Evolutionary conservation across 1,140 invertebrate species (phyloP).

Genomic region (Dreissena rostriformis): DNA sequence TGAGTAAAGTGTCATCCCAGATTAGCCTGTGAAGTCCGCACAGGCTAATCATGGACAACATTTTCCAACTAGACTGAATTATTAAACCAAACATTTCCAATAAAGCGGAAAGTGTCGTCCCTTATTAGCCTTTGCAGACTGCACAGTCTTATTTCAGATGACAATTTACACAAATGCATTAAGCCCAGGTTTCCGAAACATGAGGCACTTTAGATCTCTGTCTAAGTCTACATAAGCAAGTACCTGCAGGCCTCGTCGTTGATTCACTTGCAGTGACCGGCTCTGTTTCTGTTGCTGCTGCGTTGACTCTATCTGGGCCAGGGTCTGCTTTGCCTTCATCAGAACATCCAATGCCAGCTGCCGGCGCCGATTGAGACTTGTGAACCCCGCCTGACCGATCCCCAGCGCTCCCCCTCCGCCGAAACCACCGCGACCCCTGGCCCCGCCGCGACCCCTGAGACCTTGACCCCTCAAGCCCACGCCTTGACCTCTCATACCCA

Average conservation of each 20-base stretch:
- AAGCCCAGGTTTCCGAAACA: too few relatives aligned
- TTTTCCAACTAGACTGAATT: too few relatives aligned
- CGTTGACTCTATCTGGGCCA: conserved; percentile 13
- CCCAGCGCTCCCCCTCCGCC: background rate
- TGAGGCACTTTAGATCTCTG: too few relatives aligned
- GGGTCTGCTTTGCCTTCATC: conserved; percentile 27
- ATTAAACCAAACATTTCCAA: too few relatives aligned
- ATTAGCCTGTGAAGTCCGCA: too few relatives aligned
- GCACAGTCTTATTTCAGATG: too few relatives aligned
- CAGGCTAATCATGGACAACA: too few relatives aligned
- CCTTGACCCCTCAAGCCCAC: background rate
- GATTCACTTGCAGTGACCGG: conserved; percentile 18
- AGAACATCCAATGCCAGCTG: conserved; percentile 15
- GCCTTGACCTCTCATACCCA: background rate
- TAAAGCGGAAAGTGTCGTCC: too few relatives aligned
- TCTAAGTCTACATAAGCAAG: background rate
- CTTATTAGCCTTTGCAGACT: too few relatives aligned
- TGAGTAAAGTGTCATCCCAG: too few relatives aligned
- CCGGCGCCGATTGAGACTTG: conserved; percentile 18
- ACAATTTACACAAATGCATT: too few relatives aligned
- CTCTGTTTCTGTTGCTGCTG: conserved; percentile 31
- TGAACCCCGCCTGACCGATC: conserved; percentile 2
- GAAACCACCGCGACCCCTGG: background rate
- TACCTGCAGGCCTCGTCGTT: conserved; percentile 44
- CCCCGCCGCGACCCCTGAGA: background rate